These are phyloP conservation scores for Pocillopora damicornis DNA, from an alignment of 64 coral and sea anemone genomes.

Conservation along the genomic window DNA sequence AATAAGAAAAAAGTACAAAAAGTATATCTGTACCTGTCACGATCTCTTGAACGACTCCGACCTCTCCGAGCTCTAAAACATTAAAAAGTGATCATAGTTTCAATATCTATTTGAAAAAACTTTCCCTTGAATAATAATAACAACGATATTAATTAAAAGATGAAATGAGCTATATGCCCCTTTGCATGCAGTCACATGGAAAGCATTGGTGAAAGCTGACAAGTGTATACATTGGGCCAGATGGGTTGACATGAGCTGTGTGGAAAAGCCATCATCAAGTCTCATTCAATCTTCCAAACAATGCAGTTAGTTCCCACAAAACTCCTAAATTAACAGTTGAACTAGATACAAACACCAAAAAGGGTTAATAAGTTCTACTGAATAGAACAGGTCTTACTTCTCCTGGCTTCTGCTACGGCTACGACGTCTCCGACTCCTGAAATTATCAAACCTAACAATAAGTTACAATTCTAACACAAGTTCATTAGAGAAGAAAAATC, in stretches of 20 bases:
- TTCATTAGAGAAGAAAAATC: too few species aligned
- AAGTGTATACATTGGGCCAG: not conserved
- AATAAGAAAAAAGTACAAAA: not conserved
- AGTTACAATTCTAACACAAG: not conserved
- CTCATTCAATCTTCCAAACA: too few species aligned
- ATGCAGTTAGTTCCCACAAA: too few species aligned
- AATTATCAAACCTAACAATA: not conserved
- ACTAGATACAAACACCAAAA: too few species aligned
- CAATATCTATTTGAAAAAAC: not conserved
- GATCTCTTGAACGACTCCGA: conserved; percentile 26
- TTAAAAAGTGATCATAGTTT: not conserved
- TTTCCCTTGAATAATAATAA: too few species aligned
- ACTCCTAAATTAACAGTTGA: too few species aligned
- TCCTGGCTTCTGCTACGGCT: conserved; percentile 33
- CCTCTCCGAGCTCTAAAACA: conserved; percentile 2
- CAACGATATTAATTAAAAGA: too few species aligned
- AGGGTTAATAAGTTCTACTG: too few species aligned
- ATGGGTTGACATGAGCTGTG: too few species aligned
- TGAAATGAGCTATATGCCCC: too few species aligned
- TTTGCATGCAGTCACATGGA: not conserved
- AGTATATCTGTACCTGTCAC: not conserved
- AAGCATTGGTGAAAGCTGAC: not conserved
- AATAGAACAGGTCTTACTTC: not conserved
- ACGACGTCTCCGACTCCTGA: conserved; percentile 23
- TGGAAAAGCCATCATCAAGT: too few species aligned